Conservation (phyloP, 1,140 invertebrate genomes). For the Monochamus saltuarius region DNA sequence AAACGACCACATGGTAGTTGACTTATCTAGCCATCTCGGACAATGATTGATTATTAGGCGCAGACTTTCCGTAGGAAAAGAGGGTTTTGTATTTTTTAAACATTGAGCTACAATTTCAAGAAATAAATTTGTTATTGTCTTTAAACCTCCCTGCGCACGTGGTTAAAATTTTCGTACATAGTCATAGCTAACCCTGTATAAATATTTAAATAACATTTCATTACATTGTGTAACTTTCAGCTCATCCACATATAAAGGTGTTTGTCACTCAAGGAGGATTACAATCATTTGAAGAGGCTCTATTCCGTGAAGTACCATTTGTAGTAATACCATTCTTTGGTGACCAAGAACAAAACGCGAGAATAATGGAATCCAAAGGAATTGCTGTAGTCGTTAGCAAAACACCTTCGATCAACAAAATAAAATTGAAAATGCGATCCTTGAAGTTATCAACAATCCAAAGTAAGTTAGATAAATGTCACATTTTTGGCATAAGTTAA, state of each 20-base stretch:
- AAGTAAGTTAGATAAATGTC: neutral
- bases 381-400: constrained; percentile 32
- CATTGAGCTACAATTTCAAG: too few species aligned
- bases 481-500: constrained; percentile 29
- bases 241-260: constrained; percentile 45
- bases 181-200: too few species aligned
- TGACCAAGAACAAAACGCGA: constrained; percentile 44
- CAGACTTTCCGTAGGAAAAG: too few species aligned
- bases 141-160: too few species aligned
- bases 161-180: too few species aligned
- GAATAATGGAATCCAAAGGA: constrained; percentile 28
- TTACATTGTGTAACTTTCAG: constrained; percentile 27
- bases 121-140: too few species aligned
- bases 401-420: neutral
- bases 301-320: constrained; percentile 55
- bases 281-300: constrained; percentile 54
- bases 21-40: too few species aligned
- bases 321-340: constrained; percentile 50
- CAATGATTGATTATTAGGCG: too few species aligned
- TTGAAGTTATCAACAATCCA: constrained; percentile 9
- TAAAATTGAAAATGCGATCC: constrained; percentile 2
- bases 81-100: too few species aligned
- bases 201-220: too few species aligned
- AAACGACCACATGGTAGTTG: too few species aligned
- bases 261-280: constrained; percentile 57